Base-by-base conservation (phyloP, 2,797 vertebrate genomes). In the Takifugu rubripes region DNA sequence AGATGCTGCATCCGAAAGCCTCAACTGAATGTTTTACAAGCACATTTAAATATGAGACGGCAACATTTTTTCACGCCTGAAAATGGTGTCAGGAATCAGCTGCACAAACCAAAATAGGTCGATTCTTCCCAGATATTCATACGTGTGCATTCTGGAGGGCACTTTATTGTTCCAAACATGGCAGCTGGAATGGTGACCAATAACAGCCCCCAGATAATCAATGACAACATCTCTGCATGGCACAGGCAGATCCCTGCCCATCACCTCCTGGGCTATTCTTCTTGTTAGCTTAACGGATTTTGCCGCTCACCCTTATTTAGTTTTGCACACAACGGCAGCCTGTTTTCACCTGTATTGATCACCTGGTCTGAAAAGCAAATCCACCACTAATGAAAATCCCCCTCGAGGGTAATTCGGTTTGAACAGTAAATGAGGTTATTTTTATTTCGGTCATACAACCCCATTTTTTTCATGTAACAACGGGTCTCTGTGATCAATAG, bases 371-470 rank as follows among this genome's bases (percentile, higher is more conserved):
- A 57, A 63, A 73, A 61, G 50, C 49, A 45, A 70, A 76, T 43
- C 21, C 11, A 29, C 59, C 24, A 27, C 42, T n/a, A 6, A 25
- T 48, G 25, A 57, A 40, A 65, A 57, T 56, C 36, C 59, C 50
- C 45, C 0, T 0, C 36, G 17, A 44, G 54, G 55, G 42, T 44
- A 46, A 33, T 69, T 44, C 56, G 24, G 52, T 42, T 60, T 31
- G 40, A 52, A 45, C 44, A 66, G 63, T 64, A 75, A 78, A 73
- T 72, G 56, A 83, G 67, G 33, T 56, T 5, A 65, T 79, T 71
- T 77, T 77, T 83, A 68, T 81, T 80, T 82, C 26, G 29, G 70
- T 54, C 66, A 49, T 53, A 21, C 47, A 48, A 11, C 25, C n/a
- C 61, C 44, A 31, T 27, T 64, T 68, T 67, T 65, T 52, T 62